Conservation (phyloP, 2,797 vertebrate genomes). For the Eulemur mongoz region DNA sequence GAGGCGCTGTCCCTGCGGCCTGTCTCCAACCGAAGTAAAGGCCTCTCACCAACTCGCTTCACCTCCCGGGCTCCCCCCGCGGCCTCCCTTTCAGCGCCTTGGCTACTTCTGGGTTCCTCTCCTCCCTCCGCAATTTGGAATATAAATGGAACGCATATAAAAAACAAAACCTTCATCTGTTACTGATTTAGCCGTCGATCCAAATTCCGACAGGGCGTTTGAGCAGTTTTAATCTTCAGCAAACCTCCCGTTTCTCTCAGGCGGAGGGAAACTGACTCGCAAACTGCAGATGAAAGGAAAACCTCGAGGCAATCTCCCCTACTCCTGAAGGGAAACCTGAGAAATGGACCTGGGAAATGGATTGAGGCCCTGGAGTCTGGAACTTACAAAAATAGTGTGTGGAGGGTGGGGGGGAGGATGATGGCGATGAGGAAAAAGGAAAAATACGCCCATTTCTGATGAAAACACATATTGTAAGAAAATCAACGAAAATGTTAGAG, state of each 20-base stretch:
- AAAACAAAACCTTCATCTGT: slow-evolving; percentile 72
- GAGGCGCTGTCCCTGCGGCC: background rate
- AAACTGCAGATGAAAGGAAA: slow-evolving; percentile 58
- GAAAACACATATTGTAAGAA: slow-evolving; percentile 8
- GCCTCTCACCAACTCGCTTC: background rate
- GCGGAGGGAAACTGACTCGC: slow-evolving; percentile 13
- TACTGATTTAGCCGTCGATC: slow-evolving; percentile 77
- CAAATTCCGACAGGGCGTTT: slow-evolving; percentile 65
- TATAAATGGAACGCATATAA: slow-evolving; percentile 66
- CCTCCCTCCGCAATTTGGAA: background rate
- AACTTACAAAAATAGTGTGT: background rate
- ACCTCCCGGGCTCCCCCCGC: background rate
- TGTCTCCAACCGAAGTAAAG: background rate
- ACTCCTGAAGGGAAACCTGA: background rate
- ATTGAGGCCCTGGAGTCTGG: background rate
- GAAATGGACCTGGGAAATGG: slow-evolving; percentile 14
- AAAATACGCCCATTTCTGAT: background rate
- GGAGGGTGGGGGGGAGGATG: background rate
- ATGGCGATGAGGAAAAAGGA: background rate
- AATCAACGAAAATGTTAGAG: background rate
- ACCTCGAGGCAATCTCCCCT: background rate
- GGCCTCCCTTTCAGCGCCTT: background rate
- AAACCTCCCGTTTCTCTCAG: slow-evolving; percentile 40
- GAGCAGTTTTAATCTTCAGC: slow-evolving; percentile 70
- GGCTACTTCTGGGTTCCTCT: background rate